A percentile compares a stretch with the other conserved stretches of the same genome.
These are phyloP conservation scores for Mormyrus hasselquistii DNA, from an alignment of 2,797 vertebrate species.

Conservation along the genomic window DNA sequence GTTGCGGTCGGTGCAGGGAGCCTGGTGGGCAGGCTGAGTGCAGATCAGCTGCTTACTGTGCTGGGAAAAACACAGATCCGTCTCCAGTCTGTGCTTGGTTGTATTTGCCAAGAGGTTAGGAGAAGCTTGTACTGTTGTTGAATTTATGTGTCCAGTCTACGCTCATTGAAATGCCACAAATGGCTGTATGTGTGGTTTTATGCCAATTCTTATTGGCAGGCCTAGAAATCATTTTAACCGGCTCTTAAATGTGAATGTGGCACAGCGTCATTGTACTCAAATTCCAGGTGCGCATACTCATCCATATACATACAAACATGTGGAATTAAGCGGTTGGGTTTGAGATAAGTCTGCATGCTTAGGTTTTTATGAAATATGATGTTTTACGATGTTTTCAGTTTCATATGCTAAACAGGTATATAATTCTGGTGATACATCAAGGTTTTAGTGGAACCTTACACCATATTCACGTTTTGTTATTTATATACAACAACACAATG, in stretches of 20 bases:
- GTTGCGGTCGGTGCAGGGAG: background rate
- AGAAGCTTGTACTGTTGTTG: constrained; percentile 19
- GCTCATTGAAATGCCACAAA: background rate
- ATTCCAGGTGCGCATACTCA: background rate
- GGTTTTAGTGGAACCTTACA: background rate
- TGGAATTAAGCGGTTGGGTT: background rate
- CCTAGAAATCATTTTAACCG: background rate
- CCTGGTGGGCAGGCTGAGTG: constrained; percentile 9
- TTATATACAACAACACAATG: background rate
- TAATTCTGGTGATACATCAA: background rate
- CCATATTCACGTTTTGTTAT: background rate
- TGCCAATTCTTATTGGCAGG: background rate
- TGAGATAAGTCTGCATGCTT: background rate
- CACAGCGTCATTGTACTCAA: background rate
- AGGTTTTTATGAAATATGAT: background rate
- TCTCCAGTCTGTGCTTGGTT: background rate
- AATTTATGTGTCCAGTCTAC: background rate
- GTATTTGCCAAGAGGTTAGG: constrained; percentile 7
- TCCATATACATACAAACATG: background rate
- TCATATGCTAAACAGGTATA: background rate
- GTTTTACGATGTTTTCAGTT: background rate
- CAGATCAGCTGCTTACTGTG: constrained; percentile 8
- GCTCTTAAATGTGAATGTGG: background rate
- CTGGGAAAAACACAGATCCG: background rate
- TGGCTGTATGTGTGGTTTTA: background rate